Conservation (phyloP, 2,113 vertebrate species). For the Apodemus speciosus region DNA sequence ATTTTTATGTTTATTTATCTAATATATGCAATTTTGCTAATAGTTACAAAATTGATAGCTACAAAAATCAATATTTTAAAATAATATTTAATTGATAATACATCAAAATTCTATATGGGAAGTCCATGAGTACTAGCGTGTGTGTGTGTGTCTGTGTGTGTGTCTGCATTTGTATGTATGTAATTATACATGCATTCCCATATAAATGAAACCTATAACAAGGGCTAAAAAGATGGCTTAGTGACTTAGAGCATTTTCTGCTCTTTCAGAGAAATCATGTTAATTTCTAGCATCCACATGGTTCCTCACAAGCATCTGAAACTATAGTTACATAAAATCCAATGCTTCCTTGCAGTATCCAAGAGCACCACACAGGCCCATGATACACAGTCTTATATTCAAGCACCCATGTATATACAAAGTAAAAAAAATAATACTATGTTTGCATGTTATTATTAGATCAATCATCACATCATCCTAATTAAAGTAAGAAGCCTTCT, state of each 20-base stretch:
- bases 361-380: neutral
- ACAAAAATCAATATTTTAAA: neutral
- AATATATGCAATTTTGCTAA: neutral
- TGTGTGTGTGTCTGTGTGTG: neutral
- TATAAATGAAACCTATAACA: neutral
- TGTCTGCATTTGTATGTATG: neutral
- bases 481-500: neutral
- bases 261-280: neutral
- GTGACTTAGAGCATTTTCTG: neutral
- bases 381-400: neutral
- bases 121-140: neutral
- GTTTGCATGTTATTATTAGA: neutral
- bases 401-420: neutral
- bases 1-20: neutral
- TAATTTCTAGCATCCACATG: neutral
- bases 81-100: neutral
- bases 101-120: neutral
- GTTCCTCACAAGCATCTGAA: neutral
- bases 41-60: neutral
- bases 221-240: neutral
- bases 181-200: too few relatives aligned
- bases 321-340: neutral
- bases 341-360: neutral
- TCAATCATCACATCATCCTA: neutral
- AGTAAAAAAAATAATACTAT: neutral